phyloP scores from a whole-genome alignment of 2,888 invertebrate genomes.

The Linnaemya vulpina region DNA sequence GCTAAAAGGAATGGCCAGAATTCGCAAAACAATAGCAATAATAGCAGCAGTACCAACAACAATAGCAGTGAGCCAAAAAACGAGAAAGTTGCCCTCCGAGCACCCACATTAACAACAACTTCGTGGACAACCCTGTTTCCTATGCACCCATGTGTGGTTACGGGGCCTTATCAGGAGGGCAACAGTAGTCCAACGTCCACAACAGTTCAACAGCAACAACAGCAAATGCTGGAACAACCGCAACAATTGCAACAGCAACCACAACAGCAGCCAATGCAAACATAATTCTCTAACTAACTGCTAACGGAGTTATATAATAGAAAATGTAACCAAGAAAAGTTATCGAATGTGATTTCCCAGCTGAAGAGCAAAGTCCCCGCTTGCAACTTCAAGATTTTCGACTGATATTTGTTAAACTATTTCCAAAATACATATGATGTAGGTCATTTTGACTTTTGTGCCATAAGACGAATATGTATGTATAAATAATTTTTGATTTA shows the following conservation, averaged over 20 bases:
- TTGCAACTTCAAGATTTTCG: slow-evolving; percentile 29
- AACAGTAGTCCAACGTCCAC: slow-evolving; percentile 83
- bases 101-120: slow-evolving; percentile 89
- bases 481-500: slow-evolving; percentile 31
- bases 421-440: slow-evolving; percentile 10
- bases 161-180: slow-evolving; percentile 91
- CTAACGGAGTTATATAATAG: slow-evolving; percentile 2
- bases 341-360: slow-evolving; percentile 57
- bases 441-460: slow-evolving; percentile 34
- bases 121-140: slow-evolving; percentile 94
- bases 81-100: slow-evolving; percentile 83
- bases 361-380: slow-evolving; percentile 6
- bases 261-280: slow-evolving; percentile 73
- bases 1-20: slow-evolving; percentile 75
- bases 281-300: slow-evolving; percentile 36
- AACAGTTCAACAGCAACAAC: slow-evolving; percentile 76
- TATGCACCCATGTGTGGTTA: slow-evolving; percentile 93
- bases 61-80: slow-evolving; percentile 82
- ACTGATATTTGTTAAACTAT: slow-evolving; percentile 62
- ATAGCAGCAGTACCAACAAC: slow-evolving; percentile 75
- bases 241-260: slow-evolving; percentile 73
- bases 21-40: slow-evolving; percentile 75
- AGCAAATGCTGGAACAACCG: slow-evolving; percentile 74
- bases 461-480: slow-evolving; percentile 29
- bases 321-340: slow-evolving; percentile 3